Percentiles rank a stretch among this genome's conserved stretches.
Evolutionary conservation across 2,113 vertebrate species (phyloP).

Genomic region (Ceratotherium simum): DNA sequence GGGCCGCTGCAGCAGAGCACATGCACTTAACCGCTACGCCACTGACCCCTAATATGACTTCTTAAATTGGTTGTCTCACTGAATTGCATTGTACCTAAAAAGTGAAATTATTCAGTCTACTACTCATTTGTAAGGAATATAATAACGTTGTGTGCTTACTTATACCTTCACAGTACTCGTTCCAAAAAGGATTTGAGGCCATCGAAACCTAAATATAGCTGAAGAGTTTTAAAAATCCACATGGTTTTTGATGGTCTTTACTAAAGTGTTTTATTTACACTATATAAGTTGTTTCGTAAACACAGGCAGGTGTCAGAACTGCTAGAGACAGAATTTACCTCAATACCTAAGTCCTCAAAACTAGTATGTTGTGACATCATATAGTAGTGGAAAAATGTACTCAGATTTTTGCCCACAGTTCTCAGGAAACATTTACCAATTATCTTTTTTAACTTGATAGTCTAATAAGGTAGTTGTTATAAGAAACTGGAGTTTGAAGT

Average conservation of each 20-base stretch:
- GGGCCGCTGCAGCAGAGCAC: no score
- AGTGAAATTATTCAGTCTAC: neutral
- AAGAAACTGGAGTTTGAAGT: neutral
- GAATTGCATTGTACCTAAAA: neutral
- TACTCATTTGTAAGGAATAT: neutral
- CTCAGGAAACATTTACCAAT: neutral
- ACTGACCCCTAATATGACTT: neutral
- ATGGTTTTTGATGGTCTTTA: neutral
- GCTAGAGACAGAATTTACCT: neutral
- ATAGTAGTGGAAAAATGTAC: neutral
- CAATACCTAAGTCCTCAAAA: neutral
- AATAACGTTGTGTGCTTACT: neutral
- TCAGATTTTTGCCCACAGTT: neutral
- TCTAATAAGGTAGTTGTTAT: neutral
- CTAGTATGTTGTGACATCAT: neutral
- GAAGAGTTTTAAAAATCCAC: conserved; percentile 25
- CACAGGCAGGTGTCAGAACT: neutral
- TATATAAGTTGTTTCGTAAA: conserved; percentile 8
- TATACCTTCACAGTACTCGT: neutral
- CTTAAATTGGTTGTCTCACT: neutral
- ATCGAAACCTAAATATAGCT: neutral
- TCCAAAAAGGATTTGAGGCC: conserved; percentile 14
- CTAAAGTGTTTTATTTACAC: neutral
- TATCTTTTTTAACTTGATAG: conserved; percentile 21
- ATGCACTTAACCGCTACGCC: no score